A percentile compares a stretch with the other conserved stretches of the same genome.
phyloP scores from a whole-genome alignment of 2,888 invertebrate genomes.

The Drosophila cracens region DNA sequence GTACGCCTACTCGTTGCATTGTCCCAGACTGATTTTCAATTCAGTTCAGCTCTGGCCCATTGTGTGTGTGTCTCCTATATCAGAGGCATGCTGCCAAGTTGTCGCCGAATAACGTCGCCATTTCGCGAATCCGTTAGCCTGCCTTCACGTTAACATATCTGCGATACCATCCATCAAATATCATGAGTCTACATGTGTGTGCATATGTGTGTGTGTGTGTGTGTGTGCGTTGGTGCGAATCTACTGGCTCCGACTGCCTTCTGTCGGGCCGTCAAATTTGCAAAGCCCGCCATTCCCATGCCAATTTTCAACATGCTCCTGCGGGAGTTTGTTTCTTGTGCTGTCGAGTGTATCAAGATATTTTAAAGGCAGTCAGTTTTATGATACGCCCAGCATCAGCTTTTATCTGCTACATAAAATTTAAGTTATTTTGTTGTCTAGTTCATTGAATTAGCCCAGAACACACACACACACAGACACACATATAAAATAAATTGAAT shows the following conservation, averaged over 20 bases:
- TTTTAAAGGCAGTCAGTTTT: constrained; percentile 54
- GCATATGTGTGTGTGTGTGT: constrained; percentile 9
- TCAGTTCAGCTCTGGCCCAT: constrained; percentile 25
- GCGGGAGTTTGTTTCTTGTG: constrained; percentile 16
- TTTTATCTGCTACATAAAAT: constrained; percentile 52
- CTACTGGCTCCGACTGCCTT: constrained; percentile 36
- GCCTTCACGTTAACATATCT: constrained; percentile 72
- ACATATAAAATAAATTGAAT: constrained; percentile 68
- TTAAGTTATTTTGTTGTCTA: constrained; percentile 69
- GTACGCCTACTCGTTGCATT: constrained; percentile 4
- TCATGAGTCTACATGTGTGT: constrained; percentile 42
- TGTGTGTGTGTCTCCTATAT: constrained; percentile 37
- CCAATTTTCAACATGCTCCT: constrained; percentile 15
- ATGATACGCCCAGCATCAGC: constrained; percentile 10
- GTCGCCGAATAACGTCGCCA: constrained; percentile 39
- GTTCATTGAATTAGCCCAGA: constrained; percentile 70
- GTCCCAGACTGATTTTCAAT: constrained; percentile 37
- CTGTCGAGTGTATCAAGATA: constrained; percentile 41
- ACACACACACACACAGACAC: constrained; percentile 14
- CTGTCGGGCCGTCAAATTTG: constrained; percentile 63
- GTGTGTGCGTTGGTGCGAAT: constrained; percentile 21
- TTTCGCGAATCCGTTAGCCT: constrained; percentile 61
- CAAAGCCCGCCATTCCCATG: constrained; percentile 17
- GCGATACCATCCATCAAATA: constrained; percentile 79
- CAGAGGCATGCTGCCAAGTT: constrained; percentile 54